Percentiles rank a stretch among this genome's conserved stretches.
phyloP scores from a whole-genome alignment of 2,797 vertebrate genomes.

The Danio aesculapii region DNA sequence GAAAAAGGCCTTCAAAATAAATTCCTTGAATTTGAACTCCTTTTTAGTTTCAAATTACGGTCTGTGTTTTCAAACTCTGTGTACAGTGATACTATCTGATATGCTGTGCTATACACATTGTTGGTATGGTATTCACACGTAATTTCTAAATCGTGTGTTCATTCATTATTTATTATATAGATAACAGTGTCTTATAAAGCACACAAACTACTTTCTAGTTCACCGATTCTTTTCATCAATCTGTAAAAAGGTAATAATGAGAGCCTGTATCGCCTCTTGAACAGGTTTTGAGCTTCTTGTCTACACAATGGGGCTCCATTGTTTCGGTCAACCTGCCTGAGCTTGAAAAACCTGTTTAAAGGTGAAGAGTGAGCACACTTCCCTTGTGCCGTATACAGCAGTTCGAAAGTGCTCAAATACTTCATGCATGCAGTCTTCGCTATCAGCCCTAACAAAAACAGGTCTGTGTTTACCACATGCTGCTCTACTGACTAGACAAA shows the following conservation, averaged over 20 bases:
- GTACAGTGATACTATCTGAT: too few relatives aligned
- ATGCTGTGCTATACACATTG: too few relatives aligned
- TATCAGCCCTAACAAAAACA: neutral
- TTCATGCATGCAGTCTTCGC: slow-evolving; percentile 16
- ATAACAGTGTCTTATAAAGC: neutral
- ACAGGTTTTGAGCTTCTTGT: neutral
- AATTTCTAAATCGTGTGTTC: too few relatives aligned
- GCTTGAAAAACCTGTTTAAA: slow-evolving; percentile 63
- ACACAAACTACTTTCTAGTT: neutral
- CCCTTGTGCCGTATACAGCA: slow-evolving; percentile 41
- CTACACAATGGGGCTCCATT: slow-evolving; percentile 26
- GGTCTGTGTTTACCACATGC: neutral
- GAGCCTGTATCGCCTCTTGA: slow-evolving; percentile 7
- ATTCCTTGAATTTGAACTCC: too few relatives aligned
- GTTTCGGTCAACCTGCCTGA: slow-evolving; percentile 37
- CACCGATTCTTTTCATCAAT: neutral
- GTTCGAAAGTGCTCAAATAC: slow-evolving; percentile 10
- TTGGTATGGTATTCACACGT: too few relatives aligned
- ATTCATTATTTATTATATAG: too few relatives aligned
- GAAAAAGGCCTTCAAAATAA: too few relatives aligned
- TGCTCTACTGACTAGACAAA: neutral
- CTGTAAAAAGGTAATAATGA: neutral
- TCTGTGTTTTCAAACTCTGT: too few relatives aligned
- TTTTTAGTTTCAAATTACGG: too few relatives aligned
- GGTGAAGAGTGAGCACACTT: slow-evolving; percentile 45